Evolutionary conservation across 2,113 vertebrate genomes (phyloP).

Genomic region (Bucco capensis): DNA sequence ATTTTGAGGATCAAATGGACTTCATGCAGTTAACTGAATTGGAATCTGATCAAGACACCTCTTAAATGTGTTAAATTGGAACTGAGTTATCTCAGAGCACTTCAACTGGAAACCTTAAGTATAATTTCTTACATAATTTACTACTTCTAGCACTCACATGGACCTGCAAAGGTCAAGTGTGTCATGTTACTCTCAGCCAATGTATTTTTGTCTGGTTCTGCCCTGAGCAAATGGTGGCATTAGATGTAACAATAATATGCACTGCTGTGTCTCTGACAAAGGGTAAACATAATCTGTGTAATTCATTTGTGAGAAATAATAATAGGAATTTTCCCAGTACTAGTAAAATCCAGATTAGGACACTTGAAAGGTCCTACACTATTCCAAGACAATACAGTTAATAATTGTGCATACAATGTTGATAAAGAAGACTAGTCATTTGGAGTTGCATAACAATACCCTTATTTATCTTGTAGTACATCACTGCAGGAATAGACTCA

Average conservation of each 20-base stretch:
- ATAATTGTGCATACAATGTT: not conserved
- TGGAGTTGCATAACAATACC: not conserved
- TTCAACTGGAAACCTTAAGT: not conserved
- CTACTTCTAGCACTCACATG: not conserved
- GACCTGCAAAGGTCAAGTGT: not conserved
- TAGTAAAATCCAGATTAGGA: slow-evolving; percentile 15
- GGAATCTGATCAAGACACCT: not conserved
- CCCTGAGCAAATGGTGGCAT: slow-evolving; percentile 21
- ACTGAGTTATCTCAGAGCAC: not conserved
- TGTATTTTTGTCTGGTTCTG: slow-evolving; percentile 25
- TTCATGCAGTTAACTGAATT: not conserved
- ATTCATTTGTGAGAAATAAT: slow-evolving; percentile 21
- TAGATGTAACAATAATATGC: slow-evolving; percentile 35
- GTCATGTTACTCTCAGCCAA: not conserved
- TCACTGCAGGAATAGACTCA: not conserved
- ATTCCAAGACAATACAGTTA: not conserved
- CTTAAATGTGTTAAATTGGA: not conserved
- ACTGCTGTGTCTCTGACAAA: not conserved
- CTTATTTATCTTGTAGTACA: not conserved
- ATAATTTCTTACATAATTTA: not conserved
- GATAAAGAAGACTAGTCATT: not conserved
- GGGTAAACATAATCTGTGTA: slow-evolving; percentile 36
- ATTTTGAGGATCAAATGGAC: not conserved
- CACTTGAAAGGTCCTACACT: not conserved
- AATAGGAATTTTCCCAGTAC: not conserved